Base-by-base conservation (phyloP, 2,797 vertebrate genomes). In the Strix occidentalis region DNA sequence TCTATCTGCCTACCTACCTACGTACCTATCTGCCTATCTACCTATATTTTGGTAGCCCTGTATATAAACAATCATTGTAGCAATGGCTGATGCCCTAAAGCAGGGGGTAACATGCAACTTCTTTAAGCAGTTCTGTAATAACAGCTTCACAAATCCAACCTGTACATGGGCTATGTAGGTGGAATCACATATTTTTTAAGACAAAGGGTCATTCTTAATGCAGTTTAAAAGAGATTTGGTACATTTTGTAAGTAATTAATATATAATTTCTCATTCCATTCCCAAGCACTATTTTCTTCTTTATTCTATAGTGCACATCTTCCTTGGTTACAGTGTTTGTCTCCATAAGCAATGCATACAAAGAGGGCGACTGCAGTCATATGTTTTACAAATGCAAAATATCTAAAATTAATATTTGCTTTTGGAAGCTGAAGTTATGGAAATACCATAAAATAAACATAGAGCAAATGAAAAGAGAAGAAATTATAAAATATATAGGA, bases 331-430 rank as follows among this genome's bases (percentile, higher is more conserved):
- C 54, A 3, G 21, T 45, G 63, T 86, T 91, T 81, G 63, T 77
- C 77, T 88, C 77, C 80, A 14, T 25, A 23, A 72, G 77, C 46
- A 57, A 20, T 43, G 61, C 37, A n/a, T 74, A 53, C 69, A 89
- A 68, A 88, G 88, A 61, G 26, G 53, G 58, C 5, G 24, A 48
- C 84, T 88, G 72, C 51, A 76, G 46, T 41, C 4, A 0, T 46
- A 31, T 61, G 39, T 71, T 94, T 86, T 81, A 85, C 65, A 89
- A 90, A 93, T 87, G 84, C 75, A 81, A 81, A 96, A 77, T 57
- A 74, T 5, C 51, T 92, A 20, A 81, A 87, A 86, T 48, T 54
- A 93, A 79, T 95, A 65, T 93, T 96, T 96, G 82, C 84, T 91
- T 89, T 89, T 35, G 71, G 60, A 85, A 92, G 39, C 58, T 33